A percentile compares a stretch with the other conserved stretches of the same genome.
These are phyloP conservation scores for Archaeoteleia sp. DNA, from an alignment of 2,888 invertebrate species.

Conservation along the genomic window DNA sequence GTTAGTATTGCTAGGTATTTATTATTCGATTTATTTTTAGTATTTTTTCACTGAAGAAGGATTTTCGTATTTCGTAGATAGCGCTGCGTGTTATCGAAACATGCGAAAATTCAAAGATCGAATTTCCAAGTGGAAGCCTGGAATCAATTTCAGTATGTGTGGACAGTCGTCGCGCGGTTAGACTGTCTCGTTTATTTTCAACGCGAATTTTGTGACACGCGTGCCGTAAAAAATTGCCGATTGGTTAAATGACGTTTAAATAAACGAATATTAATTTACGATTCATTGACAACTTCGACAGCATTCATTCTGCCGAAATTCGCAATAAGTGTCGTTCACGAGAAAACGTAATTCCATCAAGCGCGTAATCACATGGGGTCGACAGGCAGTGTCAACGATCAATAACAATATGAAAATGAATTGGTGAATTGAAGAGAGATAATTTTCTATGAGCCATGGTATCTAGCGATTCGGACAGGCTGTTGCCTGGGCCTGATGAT, in stretches of 20 bases:
- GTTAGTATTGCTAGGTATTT: too few relatives aligned
- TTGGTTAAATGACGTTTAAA: neutral
- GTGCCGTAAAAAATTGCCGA: neutral
- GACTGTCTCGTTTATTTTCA: neutral
- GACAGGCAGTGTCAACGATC: slow-evolving; percentile 64
- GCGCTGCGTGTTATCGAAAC: too few relatives aligned
- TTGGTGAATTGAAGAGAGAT: slow-evolving; percentile 64
- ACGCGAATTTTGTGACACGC: neutral
- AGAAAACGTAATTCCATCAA: slow-evolving; percentile 24
- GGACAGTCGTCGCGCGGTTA: neutral
- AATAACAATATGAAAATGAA: slow-evolving; percentile 73
- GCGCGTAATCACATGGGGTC: slow-evolving; percentile 43
- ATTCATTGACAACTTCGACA: neutral
- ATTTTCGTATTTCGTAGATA: too few relatives aligned
- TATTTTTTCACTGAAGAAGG: too few relatives aligned
- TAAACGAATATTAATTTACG: neutral
- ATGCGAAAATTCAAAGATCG: too few relatives aligned
- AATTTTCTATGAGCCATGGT: slow-evolving; percentile 66
- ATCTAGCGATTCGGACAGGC: slow-evolving; percentile 68
- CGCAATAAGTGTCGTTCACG: too few relatives aligned
- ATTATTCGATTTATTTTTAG: too few relatives aligned
- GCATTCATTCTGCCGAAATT: too few relatives aligned
- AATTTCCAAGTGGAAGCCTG: too few relatives aligned
- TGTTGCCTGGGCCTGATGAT: slow-evolving; percentile 75
- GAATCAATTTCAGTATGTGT: too few relatives aligned